Evolutionary conservation across 1,140 invertebrate genomes (phyloP).

Genomic region (Drosophila erecta): DNA sequence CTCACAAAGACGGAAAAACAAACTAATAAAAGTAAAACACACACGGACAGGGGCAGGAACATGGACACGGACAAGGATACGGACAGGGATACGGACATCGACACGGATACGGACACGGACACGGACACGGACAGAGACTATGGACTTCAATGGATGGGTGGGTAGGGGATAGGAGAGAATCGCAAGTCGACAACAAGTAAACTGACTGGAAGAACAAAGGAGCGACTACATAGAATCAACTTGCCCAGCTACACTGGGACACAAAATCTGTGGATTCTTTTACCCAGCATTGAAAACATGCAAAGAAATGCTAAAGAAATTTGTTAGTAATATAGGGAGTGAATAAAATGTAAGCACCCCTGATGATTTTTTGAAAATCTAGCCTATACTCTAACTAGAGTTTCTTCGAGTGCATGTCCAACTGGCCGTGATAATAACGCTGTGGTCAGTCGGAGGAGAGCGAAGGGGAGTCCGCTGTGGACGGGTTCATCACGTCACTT

Average conservation of each 20-base stretch:
- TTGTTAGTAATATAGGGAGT: no score
- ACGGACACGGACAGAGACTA: conserved; percentile 37
- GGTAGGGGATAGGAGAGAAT: conserved; percentile 6
- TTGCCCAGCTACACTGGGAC: conserved; percentile 15
- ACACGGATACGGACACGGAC: conserved; percentile 19
- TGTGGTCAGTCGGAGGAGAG: conserved; percentile 26
- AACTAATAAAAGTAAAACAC: conserved; percentile 75
- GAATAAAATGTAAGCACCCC: no score
- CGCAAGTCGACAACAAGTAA: conserved; percentile 38
- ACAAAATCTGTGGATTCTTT: background rate
- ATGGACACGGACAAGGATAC: conserved; percentile 40
- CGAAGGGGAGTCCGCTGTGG: conserved; percentile 18
- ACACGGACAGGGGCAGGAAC: conserved; percentile 40
- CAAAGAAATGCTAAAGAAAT: no score
- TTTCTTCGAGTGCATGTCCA: background rate
- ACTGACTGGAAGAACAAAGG: conserved; percentile 34
- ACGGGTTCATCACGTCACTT: conserved; percentile 70
- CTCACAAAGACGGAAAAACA: conserved; percentile 61
- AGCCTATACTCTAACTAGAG: no score
- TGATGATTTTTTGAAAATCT: no score
- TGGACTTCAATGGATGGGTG: conserved; percentile 31
- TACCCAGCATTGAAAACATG: no score
- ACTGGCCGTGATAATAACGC: conserved; percentile 46
- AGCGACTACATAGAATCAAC: conserved; percentile 23
- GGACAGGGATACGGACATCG: conserved; percentile 24